phyloP scores from a whole-genome alignment of 2,113 vertebrate species.

The Leuciscus idus region DNA sequence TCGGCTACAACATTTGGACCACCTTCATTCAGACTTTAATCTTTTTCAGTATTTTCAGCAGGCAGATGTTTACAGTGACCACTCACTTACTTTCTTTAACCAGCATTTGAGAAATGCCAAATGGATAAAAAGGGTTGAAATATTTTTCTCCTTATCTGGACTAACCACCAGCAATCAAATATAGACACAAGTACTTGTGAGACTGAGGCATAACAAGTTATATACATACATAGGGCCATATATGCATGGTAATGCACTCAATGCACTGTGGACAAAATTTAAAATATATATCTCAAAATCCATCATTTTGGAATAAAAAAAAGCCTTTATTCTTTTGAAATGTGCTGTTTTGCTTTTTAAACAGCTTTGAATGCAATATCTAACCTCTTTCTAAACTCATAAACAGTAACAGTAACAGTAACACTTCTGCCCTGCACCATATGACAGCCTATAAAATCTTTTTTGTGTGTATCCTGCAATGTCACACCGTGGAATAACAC shows the following conservation, averaged over 20 bases:
- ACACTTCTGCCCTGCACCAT: not conserved
- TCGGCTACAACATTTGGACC: not conserved
- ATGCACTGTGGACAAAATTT: too few species aligned
- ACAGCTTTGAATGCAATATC: too few species aligned
- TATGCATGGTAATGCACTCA: too few species aligned
- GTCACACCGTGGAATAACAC: not conserved
- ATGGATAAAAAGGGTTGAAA: not conserved
- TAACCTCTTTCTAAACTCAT: not conserved
- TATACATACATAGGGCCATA: too few species aligned
- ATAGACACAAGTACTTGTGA: not conserved
- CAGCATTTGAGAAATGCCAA: conserved; percentile 15
- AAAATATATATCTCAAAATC: too few species aligned
- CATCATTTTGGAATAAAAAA: too few species aligned
- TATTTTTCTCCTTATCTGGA: not conserved
- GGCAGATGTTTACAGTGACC: not conserved
- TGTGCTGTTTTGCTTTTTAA: too few species aligned
- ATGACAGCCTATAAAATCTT: not conserved
- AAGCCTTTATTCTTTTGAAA: too few species aligned
- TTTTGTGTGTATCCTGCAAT: not conserved
- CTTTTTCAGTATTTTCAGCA: not conserved
- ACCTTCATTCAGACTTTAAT: not conserved
- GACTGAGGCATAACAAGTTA: too few species aligned
- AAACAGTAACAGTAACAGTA: not conserved
- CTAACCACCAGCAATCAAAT: not conserved
- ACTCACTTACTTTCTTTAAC: not conserved